A percentile compares a stretch with the other conserved stretches of the same genome.
phyloP scores from a whole-genome alignment of 1,140 invertebrate genomes.

The Dreissena rostriformis region DNA sequence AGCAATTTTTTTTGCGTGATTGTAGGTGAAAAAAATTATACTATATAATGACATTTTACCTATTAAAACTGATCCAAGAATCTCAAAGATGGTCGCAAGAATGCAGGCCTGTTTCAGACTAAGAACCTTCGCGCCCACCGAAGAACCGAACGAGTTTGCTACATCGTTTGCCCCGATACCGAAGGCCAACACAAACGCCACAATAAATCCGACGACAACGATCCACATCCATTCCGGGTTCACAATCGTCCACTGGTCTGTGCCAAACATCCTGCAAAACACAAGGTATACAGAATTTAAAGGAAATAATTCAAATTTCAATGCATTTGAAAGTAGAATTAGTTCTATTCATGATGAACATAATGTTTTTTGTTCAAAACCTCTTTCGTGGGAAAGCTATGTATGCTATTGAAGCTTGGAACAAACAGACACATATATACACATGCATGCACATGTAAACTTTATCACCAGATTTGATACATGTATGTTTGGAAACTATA shows the following conservation, averaged over 20 bases:
- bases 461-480: no score
- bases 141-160: conserved; percentile 98
- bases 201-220: conserved; percentile 93
- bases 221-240: conserved; percentile 85
- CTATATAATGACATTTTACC: conserved; percentile 70
- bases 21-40: no score
- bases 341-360: no score
- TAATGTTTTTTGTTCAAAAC: no score
- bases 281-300: background rate
- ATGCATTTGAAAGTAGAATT: no score
- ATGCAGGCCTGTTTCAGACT: conserved; percentile 95
- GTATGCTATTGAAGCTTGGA: no score
- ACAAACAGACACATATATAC: no score
- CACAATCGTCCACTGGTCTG: conserved; percentile 17
- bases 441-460: no score
- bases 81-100: conserved; percentile 97
- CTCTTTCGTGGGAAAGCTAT: no score
- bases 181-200: conserved; percentile 97
- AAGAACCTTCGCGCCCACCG: conserved; percentile 96
- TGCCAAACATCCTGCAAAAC: conserved; percentile 34
- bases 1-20: no score
- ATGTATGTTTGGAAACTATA: no score
- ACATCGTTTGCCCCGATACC: conserved; percentile 99
- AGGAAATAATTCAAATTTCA: no score
- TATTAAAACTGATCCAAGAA: conserved; percentile 83